Evolutionary conservation across 2,888 invertebrate species (phyloP).

Genomic region (Machimus atricapillus): DNA sequence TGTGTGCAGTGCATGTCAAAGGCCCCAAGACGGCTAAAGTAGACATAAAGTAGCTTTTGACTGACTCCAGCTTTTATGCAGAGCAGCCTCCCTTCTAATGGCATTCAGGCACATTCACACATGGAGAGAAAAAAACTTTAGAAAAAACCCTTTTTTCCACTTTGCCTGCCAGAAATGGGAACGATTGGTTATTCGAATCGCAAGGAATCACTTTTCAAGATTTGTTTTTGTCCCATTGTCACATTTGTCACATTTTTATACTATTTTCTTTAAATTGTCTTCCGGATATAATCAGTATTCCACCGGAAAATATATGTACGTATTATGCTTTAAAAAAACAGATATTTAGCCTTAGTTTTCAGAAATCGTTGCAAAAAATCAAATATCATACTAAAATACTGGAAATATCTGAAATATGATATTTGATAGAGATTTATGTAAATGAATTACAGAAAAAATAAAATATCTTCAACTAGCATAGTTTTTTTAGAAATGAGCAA

Average conservation of each 20-base stretch:
- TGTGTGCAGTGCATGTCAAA: slow-evolving; percentile 13
- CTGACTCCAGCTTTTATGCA: slow-evolving; percentile 23
- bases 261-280: neutral
- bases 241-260: neutral
- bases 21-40: slow-evolving; percentile 8
- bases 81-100: slow-evolving; percentile 24
- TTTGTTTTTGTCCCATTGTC: neutral
- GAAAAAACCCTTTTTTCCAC: neutral
- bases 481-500: no score
- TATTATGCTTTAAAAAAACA: no score
- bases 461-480: no score
- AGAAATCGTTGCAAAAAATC: no score
- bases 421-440: no score
- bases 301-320: no score
- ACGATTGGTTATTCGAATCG: slow-evolving; percentile 16
- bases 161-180: slow-evolving; percentile 29
- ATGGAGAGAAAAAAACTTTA: neutral
- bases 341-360: no score
- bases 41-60: slow-evolving; percentile 27
- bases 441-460: no score
- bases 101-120: neutral
- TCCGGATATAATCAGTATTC: no score
- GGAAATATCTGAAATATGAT: no score
- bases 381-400: no score
- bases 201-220: neutral